phyloP scores from a whole-genome alignment of 2,888 invertebrate genomes.

The Sinotaia quadrata region DNA sequence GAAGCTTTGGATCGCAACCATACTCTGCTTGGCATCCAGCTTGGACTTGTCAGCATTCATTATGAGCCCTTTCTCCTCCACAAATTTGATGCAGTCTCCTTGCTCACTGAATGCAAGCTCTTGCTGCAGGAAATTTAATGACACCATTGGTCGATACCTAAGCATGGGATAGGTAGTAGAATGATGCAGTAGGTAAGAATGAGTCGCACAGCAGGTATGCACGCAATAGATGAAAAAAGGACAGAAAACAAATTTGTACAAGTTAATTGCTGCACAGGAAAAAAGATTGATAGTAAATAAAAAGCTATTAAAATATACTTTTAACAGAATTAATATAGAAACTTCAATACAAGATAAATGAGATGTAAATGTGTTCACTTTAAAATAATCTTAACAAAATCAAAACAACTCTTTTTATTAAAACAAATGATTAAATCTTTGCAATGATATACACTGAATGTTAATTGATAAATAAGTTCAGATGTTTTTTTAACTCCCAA shows the following conservation, averaged over 20 bases:
- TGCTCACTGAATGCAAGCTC: slow-evolving; percentile 90
- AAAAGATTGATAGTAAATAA: background rate
- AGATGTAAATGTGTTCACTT: too few species aligned
- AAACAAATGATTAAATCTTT: too few species aligned
- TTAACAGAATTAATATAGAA: too few species aligned
- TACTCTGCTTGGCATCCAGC: slow-evolving; percentile 87
- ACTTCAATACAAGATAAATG: too few species aligned
- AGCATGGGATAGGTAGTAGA: slow-evolving; percentile 34
- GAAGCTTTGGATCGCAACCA: slow-evolving; percentile 40
- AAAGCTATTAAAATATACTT: background rate
- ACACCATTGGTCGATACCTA: slow-evolving; percentile 95
- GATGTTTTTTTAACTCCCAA: too few species aligned
- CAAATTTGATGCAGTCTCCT: slow-evolving; percentile 90
- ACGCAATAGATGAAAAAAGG: slow-evolving; percentile 33
- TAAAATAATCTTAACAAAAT: too few species aligned
- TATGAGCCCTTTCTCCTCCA: slow-evolving; percentile 84
- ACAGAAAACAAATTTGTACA: slow-evolving; percentile 13
- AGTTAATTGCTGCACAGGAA: background rate
- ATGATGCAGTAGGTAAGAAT: slow-evolving; percentile 1
- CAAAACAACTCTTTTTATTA: too few species aligned
- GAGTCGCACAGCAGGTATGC: slow-evolving; percentile 17
- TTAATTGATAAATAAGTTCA: too few species aligned
- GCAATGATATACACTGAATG: too few species aligned
- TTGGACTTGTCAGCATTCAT: slow-evolving; percentile 73
- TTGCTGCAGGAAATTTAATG: slow-evolving; percentile 87